phyloP scores from a whole-genome alignment of 2,113 vertebrate genomes.

The Piprites chloris region DNA sequence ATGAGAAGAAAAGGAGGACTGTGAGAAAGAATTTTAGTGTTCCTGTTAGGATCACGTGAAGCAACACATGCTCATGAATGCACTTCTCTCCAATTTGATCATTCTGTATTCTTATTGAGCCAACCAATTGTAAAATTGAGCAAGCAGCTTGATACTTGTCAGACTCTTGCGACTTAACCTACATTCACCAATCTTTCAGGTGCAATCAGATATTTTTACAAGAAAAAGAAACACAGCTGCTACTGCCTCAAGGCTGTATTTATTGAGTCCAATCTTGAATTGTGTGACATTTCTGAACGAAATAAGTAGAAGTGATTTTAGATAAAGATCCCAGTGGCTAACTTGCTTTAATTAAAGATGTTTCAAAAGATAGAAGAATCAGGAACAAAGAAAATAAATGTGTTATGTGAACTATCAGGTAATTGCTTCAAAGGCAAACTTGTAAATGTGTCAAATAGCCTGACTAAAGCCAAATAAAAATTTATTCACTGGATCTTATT shows the following conservation, averaged over 20 bases:
- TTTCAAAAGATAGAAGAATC: background rate
- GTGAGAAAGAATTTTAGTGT: background rate
- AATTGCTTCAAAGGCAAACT: background rate
- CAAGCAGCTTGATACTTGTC: background rate
- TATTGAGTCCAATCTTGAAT: background rate
- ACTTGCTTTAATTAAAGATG: conserved; percentile 42
- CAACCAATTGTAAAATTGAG: background rate
- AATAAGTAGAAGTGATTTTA: conserved; percentile 28
- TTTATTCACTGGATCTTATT: background rate
- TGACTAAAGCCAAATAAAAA: background rate
- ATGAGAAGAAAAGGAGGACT: background rate
- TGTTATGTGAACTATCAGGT: background rate
- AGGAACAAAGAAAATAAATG: background rate
- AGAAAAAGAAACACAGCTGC: background rate
- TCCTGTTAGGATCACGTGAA: background rate
- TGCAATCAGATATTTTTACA: background rate
- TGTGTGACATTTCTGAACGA: background rate
- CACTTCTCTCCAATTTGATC: background rate
- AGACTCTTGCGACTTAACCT: background rate
- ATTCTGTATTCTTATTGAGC: background rate
- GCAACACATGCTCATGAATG: background rate
- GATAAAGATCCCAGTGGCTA: background rate
- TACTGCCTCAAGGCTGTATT: background rate
- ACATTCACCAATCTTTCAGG: background rate
- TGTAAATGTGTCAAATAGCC: background rate